These are phyloP conservation scores for Hydropsyche betteni DNA, from an alignment of 2,888 invertebrate species.

Conservation along the genomic window DNA sequence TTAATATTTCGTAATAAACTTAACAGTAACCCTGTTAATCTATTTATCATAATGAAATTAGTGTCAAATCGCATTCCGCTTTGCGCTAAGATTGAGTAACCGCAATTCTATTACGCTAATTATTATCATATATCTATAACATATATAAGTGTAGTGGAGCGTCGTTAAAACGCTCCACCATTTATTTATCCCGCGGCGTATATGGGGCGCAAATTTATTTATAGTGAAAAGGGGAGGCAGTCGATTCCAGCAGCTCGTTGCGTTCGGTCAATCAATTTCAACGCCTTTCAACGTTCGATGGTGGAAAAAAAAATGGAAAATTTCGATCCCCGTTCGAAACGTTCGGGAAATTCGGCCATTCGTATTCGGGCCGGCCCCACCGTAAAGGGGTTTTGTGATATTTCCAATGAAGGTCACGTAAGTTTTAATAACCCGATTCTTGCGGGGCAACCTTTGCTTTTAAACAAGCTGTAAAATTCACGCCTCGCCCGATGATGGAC, in stretches of 20 bases:
- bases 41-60: constrained; percentile 16
- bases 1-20: constrained; percentile 14
- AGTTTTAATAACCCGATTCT: constrained; percentile 45
- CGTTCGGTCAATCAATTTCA: constrained; percentile 1
- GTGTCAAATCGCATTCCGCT: constrained; percentile 21
- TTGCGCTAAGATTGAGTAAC: constrained; percentile 4
- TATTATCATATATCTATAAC: not conserved
- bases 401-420: constrained; percentile 43
- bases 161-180: too few species aligned
- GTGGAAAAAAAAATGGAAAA: not conserved
- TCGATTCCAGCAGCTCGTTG: not conserved
- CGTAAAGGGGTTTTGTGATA: constrained; percentile 42
- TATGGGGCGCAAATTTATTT: too few species aligned
- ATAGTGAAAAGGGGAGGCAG: too few species aligned
- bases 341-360: constrained; percentile 35
- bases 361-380: constrained; percentile 33
- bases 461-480: constrained; percentile 46
- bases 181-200: too few species aligned
- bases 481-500: constrained; percentile 43
- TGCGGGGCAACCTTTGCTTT: constrained; percentile 44
- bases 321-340: not conserved
- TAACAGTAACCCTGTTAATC: not conserved
- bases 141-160: not conserved
- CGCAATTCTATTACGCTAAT: constrained; percentile 16
- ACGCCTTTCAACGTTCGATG: constrained; percentile 7